phyloP scores from a whole-genome alignment of 2,797 vertebrate genomes.

The Sebastes paucispinis region DNA sequence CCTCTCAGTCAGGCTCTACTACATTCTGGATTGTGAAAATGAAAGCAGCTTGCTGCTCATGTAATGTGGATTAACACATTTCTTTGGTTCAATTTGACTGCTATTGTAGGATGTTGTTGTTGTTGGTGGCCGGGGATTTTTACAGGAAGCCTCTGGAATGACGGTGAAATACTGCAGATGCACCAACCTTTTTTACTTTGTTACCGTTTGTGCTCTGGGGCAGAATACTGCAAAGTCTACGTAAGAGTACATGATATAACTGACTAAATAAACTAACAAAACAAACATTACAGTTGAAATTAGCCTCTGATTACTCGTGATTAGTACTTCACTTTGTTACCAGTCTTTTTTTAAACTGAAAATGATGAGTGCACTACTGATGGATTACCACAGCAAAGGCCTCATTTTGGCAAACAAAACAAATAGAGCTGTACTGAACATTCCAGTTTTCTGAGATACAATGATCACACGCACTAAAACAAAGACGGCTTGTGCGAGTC shows the following conservation, averaged over 20 bases:
- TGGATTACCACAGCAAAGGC: neutral
- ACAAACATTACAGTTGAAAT: neutral
- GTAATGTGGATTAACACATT: conserved; percentile 5
- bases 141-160: neutral
- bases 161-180: neutral
- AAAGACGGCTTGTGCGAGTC: neutral
- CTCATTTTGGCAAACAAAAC: neutral
- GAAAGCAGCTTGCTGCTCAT: conserved; percentile 23
- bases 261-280: neutral
- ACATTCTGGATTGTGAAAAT: conserved; percentile 12
- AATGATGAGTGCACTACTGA: neutral
- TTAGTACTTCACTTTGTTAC: neutral
- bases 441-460: neutral
- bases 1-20: neutral
- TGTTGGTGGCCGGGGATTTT: neutral
- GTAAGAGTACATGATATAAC: neutral
- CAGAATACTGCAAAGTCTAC: neutral
- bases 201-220: neutral
- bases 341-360: neutral
- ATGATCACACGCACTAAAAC: neutral
- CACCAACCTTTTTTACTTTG: neutral
- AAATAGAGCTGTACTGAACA: neutral
- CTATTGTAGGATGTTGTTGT: neutral
- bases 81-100: neutral
- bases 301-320: neutral